Evolutionary conservation across 2,797 vertebrate species (phyloP), one percentile per base, ranked within the genome.

Genomic region (Esox lucius): DNA sequence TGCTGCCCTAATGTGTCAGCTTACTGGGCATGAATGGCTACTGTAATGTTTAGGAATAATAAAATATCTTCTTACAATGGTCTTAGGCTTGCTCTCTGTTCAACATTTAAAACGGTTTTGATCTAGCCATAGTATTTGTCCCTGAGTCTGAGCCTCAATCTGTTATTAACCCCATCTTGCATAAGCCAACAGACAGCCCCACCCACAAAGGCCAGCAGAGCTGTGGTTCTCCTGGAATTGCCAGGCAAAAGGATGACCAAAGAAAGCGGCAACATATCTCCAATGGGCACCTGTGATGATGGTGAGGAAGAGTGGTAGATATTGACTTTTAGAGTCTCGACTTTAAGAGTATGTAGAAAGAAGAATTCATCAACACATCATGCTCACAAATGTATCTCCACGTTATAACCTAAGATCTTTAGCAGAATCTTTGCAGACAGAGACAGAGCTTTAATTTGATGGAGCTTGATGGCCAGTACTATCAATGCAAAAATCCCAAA

Each of bases 261-360:
- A 71, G 83, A 91, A 89, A 93, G 90, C 90, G 85, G 89, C 90
- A 91, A 91, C 91, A 90, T 91, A 91, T 92, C 87, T 91, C 75
- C 89, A 89, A 88, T 91, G 81, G n/a, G 81, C 82, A 86, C 88
- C 84, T 87, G 87, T 93, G 91, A 90, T 87, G 89, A 91, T 87
- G 87, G 90, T 85, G 85, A 83, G 89, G 84, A 85, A 81, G 80
- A 31, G 75, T 87, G 87, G 87, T 88, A 87, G 86, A 86, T 85
- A 80, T 89, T 39, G 35, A 39, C 35, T 39, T 33, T 33, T 39
- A 39, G 35, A 3, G 35, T 91, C 90, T 90, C 91, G 91, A 93
- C 91, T n/a, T 22, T 24, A 88, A 76, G 87, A 89, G 85, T 85
- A 88, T 42, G 89, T 83, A 73, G 75, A 74, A 80, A 78, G 85